Base-by-base conservation (phyloP, 2,797 vertebrate species). In the Sebastes trivittatus region DNA sequence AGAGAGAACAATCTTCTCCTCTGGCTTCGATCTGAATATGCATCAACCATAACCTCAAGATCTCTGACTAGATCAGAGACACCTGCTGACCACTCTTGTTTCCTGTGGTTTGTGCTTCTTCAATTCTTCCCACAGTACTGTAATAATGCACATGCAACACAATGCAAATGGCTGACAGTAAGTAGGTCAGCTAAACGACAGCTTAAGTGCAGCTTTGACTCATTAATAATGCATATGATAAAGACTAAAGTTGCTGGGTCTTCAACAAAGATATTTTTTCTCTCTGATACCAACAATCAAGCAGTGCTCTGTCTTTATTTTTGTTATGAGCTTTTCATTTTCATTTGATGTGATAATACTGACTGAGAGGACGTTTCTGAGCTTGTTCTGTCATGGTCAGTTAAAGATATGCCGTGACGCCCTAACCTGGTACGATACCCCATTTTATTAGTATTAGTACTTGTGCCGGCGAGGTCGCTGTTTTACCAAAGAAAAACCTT, bases 171-270 rank as follows among this genome's bases (percentile, higher is more conserved):
- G 76, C 80, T 83, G 82, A 77, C 71, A 61, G 86, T 85, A 95
- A 93, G 74, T 94, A 87, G 90, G 91, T 94, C 92, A 94, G 77
- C 87, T 90, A 90, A 92, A 90, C 89, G 87, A 75, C 81, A 80
- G 72, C 80, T 90, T 86, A 93, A 93, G 90, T 94, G 93, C 78
- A 85, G 84, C 73, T 88, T 84, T 78, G 63, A 64, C 77, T 85
- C 68, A 89, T 94, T 88, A 91, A 94, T 93, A 91, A 92, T 94
- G 70, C 55, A 94, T 68, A 77, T 54, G 69, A 90, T 89, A 77
- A 93, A 84, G 83, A 91, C 79, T 66, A 72, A 88, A 84, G 70
- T 89, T 85, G 65, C 72, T 72, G 58, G 42, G 71, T 89, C 75
- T 87, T 82, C 46, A 89, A 86, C 77, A 82, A 83, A 79, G 77